Evolutionary conservation across 1,140 invertebrate species (phyloP).

Genomic region (Drosophila albomicans): DNA sequence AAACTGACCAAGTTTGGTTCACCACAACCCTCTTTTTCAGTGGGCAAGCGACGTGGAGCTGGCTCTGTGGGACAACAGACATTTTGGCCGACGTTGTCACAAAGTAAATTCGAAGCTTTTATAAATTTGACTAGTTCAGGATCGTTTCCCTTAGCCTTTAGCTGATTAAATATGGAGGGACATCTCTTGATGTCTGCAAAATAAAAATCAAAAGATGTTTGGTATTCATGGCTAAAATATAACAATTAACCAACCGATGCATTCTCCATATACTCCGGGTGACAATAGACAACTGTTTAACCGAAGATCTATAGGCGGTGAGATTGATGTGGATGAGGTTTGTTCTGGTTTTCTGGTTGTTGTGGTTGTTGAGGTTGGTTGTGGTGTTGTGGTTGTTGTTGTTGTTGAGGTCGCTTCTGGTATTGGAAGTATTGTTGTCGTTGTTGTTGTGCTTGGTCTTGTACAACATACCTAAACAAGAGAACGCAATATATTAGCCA

Average conservation of each 20-base stretch:
- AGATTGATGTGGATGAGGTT: background rate
- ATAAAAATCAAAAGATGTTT: too few relatives aligned
- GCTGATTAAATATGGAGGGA: conserved; percentile 49
- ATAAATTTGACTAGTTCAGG: conserved; percentile 56
- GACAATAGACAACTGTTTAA: too few relatives aligned
- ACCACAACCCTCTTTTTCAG: conserved; percentile 81
- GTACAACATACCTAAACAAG: conserved; percentile 70
- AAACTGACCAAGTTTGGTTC: conserved; percentile 53
- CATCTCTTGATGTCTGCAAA: conserved; percentile 65
- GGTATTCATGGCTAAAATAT: too few relatives aligned
- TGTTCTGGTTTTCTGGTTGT: conserved; percentile 48
- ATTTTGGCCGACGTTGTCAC: conserved; percentile 47
- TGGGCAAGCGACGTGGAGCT: conserved; percentile 59
- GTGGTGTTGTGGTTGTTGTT: conserved; percentile 34
- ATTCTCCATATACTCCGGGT: too few relatives aligned
- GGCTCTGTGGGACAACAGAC: conserved; percentile 70
- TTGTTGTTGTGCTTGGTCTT: conserved; percentile 44
- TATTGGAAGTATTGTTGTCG: conserved; percentile 42
- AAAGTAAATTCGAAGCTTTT: conserved; percentile 64
- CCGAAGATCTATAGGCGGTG: background rate
- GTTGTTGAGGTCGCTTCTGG: background rate
- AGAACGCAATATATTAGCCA: conserved; percentile 20
- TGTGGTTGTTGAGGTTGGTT: conserved; percentile 22
- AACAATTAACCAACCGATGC: too few relatives aligned
- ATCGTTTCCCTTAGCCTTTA: conserved; percentile 55